phyloP scores from a whole-genome alignment of 2,888 invertebrate genomes.

The Xanthia icteritia region DNA sequence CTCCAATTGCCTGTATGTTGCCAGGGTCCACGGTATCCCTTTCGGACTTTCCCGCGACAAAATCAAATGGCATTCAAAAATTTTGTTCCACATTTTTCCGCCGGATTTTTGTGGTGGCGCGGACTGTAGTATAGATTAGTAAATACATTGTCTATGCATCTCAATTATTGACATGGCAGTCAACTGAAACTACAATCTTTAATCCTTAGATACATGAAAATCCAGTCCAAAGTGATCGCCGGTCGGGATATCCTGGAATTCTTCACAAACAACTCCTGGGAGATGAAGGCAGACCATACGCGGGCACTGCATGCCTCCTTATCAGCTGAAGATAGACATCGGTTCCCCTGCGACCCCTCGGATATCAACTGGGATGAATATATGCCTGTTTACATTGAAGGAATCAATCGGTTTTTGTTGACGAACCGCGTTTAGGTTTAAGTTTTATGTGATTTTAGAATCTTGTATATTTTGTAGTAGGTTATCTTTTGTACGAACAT shows the following conservation, averaged over 20 bases:
- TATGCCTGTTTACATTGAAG: slow-evolving; percentile 11
- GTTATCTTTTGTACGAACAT: background rate
- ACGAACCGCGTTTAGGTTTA: background rate
- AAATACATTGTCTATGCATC: no score
- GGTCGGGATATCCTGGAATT: slow-evolving; percentile 26
- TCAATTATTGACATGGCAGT: slow-evolving; percentile 5
- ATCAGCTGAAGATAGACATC: slow-evolving; percentile 31
- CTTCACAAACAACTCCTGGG: slow-evolving; percentile 51
- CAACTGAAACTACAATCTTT: background rate
- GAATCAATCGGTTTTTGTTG: slow-evolving; percentile 31
- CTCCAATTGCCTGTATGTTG: no score
- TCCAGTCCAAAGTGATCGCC: slow-evolving; percentile 35
- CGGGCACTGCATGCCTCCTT: slow-evolving; percentile 31
- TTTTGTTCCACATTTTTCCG: no score
- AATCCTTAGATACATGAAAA: slow-evolving; percentile 46
- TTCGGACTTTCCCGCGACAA: no score
- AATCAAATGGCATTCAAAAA: no score
- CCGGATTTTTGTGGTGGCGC: no score
- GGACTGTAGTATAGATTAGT: no score
- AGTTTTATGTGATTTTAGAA: background rate
- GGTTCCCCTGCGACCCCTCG: slow-evolving; percentile 47
- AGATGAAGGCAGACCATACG: slow-evolving; percentile 41
- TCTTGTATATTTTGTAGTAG: background rate
- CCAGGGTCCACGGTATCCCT: no score
- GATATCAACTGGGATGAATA: slow-evolving; percentile 51